Evolutionary conservation across 64 coral and sea anemone genomes (phyloP).

Genomic region (Pocillopora damicornis): DNA sequence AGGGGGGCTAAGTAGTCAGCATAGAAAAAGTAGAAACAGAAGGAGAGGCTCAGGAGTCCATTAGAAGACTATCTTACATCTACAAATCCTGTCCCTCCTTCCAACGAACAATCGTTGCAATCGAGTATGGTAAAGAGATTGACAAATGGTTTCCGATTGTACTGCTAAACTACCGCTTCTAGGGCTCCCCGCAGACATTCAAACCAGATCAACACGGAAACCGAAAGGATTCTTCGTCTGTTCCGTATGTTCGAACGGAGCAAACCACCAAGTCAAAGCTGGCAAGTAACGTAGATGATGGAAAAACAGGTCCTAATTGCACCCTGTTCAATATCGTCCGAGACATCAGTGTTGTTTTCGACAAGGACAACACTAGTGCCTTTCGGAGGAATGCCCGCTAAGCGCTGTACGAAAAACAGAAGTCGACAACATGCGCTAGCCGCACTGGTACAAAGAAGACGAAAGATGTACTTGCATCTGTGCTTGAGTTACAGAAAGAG

Average conservation of each 20-base stretch:
- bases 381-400: slow-evolving; percentile 4
- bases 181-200: neutral
- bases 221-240: slow-evolving; percentile 18
- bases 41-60: neutral
- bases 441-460: slow-evolving; percentile 3
- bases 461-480: slow-evolving; percentile 37
- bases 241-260: neutral
- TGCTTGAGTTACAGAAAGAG: slow-evolving; percentile 57
- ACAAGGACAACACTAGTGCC: neutral
- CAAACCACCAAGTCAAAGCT: slow-evolving; percentile 1
- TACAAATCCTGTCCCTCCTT: neutral
- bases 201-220: neutral
- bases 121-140: slow-evolving; percentile 4
- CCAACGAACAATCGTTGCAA: slow-evolving; percentile 1
- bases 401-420: slow-evolving; percentile 7
- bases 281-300: neutral
- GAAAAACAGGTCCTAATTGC: neutral
- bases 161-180: neutral
- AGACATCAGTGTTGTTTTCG: neutral
- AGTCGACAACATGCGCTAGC: neutral
- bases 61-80: slow-evolving; percentile 6
- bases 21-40: neutral
- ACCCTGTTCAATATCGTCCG: neutral
- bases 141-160: slow-evolving; percentile 2
- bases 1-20: neutral